A percentile compares a stretch with the other conserved stretches of the same genome.
Conservation (phyloP, 2,888 invertebrate species). For the Emesis furor region DNA sequence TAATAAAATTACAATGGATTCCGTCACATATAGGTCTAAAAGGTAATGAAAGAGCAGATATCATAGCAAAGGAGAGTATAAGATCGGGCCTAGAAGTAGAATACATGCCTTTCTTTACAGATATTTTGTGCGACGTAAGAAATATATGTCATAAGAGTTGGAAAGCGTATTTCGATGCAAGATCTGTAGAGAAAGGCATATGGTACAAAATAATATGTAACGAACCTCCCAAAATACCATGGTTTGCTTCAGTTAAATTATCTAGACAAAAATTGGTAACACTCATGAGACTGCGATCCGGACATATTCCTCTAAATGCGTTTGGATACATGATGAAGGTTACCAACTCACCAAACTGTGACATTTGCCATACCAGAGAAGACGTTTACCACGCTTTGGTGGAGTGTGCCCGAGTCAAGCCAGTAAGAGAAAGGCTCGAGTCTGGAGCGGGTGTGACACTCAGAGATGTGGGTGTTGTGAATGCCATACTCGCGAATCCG, state of each 20-base stretch:
- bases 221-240: not conserved
- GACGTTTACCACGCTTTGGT: conserved; percentile 15
- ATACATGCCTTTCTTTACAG: not conserved
- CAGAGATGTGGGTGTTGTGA: too few species aligned
- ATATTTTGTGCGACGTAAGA: not conserved
- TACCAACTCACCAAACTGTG: not conserved
- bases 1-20: not conserved
- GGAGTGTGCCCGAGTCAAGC: not conserved
- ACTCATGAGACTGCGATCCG: not conserved
- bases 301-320: not conserved
- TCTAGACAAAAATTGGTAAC: not conserved
- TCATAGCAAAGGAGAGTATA: not conserved
- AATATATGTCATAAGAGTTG: not conserved
- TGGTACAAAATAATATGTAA: not conserved
- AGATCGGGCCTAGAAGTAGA: not conserved
- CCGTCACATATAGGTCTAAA: not conserved
- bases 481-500: too few species aligned
- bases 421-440: too few species aligned
- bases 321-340: conserved; percentile 2
- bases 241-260: not conserved
- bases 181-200: not conserved
- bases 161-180: not conserved
- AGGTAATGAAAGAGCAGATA: not conserved
- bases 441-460: too few species aligned
- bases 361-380: conserved; percentile 9